Base-by-base conservation (phyloP, 2,113 vertebrate genomes). In the Alexandromys fortis region DNA sequence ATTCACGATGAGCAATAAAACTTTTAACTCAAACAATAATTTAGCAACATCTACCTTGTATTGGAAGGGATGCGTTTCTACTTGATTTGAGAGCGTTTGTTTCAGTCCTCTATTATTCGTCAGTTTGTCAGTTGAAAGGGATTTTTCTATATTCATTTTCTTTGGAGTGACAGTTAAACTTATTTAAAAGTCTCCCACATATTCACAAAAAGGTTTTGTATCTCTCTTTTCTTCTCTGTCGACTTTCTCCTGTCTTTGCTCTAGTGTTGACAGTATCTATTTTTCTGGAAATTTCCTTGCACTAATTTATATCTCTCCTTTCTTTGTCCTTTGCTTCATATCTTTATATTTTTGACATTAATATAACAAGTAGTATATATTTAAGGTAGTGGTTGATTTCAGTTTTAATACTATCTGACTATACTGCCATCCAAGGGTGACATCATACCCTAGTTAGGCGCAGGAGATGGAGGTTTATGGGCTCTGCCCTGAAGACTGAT, bases 101-200 rank as follows among this genome's bases (percentile, higher is more conserved):
- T 86, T 81, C 81, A 90, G 75, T 49, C 72, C 61, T 91, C 49
- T 1, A 86, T 90, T 76, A 82, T 19, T 38, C 16, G 16, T 90
- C 49, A 42, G 12, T 52, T 77, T 88, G 52, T 91, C 68, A 55
- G 49, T 42, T 88, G n/a, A 91, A 90, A 88, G 33, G 8, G 38
- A 61, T 76, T 93, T 93, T 93, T 76, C 8, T 61, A 52, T 49
- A 14, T 83, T 76, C n/a, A 38, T 63, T 89, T 42, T 75, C 33
- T 78, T 35, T 67, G 75, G 79, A 96, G 42, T 79, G 58, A 28
- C 86, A 81, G 47, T 81, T 87, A 85, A n/a, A 63, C 45, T 94
- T 81, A 90, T 58, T 94, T 68, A 75, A 70, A 93, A 42, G 30
- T 81, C 75, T 90, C 79, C 35, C 35, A 87, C 12, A 30, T 70